Base-by-base conservation (phyloP, 2,113 vertebrate species). In the Noturus placidus region DNA sequence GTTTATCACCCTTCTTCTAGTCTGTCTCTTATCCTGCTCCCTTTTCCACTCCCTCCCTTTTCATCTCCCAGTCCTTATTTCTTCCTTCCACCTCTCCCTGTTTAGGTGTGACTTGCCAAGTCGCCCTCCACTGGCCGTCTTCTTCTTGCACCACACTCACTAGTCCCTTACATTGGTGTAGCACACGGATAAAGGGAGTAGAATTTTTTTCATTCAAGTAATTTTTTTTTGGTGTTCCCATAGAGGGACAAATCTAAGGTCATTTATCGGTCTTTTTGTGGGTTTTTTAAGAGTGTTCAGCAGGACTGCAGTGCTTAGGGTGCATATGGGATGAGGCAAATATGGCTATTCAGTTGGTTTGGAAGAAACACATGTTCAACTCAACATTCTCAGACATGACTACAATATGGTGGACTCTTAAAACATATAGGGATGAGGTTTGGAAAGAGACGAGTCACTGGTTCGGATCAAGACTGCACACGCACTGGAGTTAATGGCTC, bases 31-130 rank as follows among this genome's bases (percentile, higher is more conserved):
- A 87, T 50, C 38, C 20, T 25, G 1, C 83, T 72, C 50, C 65
- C 14, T 10, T 84, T 84, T 84, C 46, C 65, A 69, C 42, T 4
- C 67, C 61, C 50, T 25, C 88, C 88, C 90, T 87, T 86, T 90
- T 89, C 87, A 90, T 91, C 91, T 92, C 90, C 91, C 87, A 83
- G 90, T 50, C 56, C 57, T 42, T 27, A 78, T 79, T 54, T 35
- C 4, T 38, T 81, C 35, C 91, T 89, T 89, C 86, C 54, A 67
- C 70, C 87, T 92, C 85, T 59, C 42, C 52, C 42, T 91, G 87
- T 87, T 82, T n/a, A 50, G 27, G 82, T 14, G 14, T 30, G 59
- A 30, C 61, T 67, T n/a, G 59, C 82, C 82, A 83, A 83, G 82
- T 83, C 82, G 38, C 82, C 42, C 82, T 50, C 82, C 82, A 65